Base-by-base conservation (phyloP, 2,113 vertebrate species). In the Stegastes partitus region DNA sequence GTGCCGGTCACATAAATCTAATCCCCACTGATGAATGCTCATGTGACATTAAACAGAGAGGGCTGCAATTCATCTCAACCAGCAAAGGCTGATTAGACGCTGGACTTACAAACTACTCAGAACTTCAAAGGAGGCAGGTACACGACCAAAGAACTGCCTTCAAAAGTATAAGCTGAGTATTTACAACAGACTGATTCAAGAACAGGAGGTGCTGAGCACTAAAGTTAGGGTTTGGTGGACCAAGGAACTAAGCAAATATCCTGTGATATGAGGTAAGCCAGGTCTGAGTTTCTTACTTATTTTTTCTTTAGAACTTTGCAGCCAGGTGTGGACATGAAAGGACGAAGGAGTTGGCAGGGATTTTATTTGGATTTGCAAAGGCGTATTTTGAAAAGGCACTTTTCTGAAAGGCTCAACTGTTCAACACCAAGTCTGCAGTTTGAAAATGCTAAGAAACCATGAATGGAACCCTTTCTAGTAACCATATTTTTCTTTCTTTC, bases 251-350 rank as follows among this genome's bases (percentile, higher is more conserved):
- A 87, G 84, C 83, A 94, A 94, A 94, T 83, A 92, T 74, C 51
- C 79, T 71, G 85, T 85, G 90, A 92, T 92, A 88, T 85, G 86
- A 93, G 74, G 74, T 86, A 89, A 91, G 82, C 82, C 80, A 85
- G 87, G 84, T 71, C 78, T 56, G 54, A 70, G 14, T 45, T 68
- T 65, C 49, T 22, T 0, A 54, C 59, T 51, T 25, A 42, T 47
- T 61, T 82, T 72, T 68, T 70, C 84, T 66, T 92, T 11, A 93
- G 90, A 93, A 92, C 84, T 88, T 66, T 79, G 84, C 45, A 73
- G 75, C 87, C 94, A 94, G 94, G 94, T 95, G 94, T 80, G 87
- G 83, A 93, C 92, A 93, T 94, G 91, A 95, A 95, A 94, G 92
- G 76, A 69, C 15, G 63, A 56, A 69, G 89, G 79, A 81, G 10